Percentiles rank a stretch among this genome's conserved stretches.
phyloP scores from a whole-genome alignment of 1,140 invertebrate genomes.

The Eriosoma lanigerum region DNA sequence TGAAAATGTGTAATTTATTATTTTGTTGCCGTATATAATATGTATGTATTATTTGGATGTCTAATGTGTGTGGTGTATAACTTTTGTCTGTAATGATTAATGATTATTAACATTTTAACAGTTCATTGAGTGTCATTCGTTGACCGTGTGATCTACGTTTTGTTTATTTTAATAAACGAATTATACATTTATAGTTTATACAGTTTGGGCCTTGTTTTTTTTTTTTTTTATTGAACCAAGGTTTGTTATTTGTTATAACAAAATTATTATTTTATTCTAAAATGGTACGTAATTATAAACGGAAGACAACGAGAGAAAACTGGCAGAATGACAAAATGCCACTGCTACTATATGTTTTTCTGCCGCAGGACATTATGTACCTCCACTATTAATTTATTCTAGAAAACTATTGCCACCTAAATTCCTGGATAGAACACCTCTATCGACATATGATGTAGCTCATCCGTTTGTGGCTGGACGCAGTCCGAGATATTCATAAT shows the following conservation, averaged over 20 bases:
- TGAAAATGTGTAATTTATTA: no score
- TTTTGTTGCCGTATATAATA: no score
- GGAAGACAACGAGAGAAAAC: background rate
- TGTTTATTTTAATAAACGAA: no score
- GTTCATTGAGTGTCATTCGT: no score
- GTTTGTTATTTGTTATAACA: no score
- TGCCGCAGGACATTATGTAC: constrained; percentile 56
- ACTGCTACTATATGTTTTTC: constrained; percentile 55
- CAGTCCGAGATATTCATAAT: background rate
- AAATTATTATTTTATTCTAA: background rate
- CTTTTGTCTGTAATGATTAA: no score
- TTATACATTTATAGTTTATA: no score
- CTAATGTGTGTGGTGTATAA: no score
- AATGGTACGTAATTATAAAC: background rate
- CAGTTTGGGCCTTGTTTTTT: background rate
- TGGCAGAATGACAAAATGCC: constrained; percentile 34
- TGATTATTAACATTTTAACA: no score
- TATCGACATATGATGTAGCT: constrained; percentile 34
- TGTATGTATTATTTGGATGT: no score
- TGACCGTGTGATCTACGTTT: no score
- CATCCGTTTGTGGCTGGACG: background rate
- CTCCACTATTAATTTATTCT: constrained; percentile 57
- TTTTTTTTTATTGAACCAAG: no score
- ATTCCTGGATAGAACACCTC: background rate
- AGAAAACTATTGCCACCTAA: constrained; percentile 53